Evolutionary conservation across 2,888 invertebrate genomes (phyloP).

Genomic region (Ophraella communa): DNA sequence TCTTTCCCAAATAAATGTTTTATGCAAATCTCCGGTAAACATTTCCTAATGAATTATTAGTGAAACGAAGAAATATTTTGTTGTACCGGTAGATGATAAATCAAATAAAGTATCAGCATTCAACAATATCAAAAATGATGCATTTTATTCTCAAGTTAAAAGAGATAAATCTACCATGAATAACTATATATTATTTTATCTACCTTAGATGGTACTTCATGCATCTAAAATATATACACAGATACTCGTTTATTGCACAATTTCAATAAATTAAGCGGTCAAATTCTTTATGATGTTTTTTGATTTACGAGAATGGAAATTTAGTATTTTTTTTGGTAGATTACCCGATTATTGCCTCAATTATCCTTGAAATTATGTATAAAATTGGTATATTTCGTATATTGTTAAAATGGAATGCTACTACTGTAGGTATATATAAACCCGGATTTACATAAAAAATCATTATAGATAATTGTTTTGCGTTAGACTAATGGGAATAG

Average conservation of each 20-base stretch:
- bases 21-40: background rate
- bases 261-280: constrained; percentile 1
- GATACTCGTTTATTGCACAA: background rate
- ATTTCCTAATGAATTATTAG: background rate
- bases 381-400: background rate
- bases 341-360: background rate
- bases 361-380: background rate
- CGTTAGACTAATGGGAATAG: background rate
- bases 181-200: background rate
- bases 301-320: background rate
- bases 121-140: constrained; percentile 21
- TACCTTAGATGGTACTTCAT: background rate
- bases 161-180: background rate
- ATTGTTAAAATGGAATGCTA: constrained; percentile 1
- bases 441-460: constrained; percentile 5
- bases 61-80: constrained; percentile 2
- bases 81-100: constrained; percentile 16
- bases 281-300: background rate
- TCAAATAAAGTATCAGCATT: constrained; percentile 18
- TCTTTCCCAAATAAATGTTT: too few relatives aligned
- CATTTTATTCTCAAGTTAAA: constrained; percentile 7
- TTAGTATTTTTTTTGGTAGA: background rate
- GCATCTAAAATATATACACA: background rate
- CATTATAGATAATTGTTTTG: background rate
- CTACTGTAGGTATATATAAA: too few relatives aligned